Evolutionary conservation across 2,888 invertebrate species (phyloP), one percentile per base, ranked within the genome.

Genomic region (Nudaria mundana): DNA sequence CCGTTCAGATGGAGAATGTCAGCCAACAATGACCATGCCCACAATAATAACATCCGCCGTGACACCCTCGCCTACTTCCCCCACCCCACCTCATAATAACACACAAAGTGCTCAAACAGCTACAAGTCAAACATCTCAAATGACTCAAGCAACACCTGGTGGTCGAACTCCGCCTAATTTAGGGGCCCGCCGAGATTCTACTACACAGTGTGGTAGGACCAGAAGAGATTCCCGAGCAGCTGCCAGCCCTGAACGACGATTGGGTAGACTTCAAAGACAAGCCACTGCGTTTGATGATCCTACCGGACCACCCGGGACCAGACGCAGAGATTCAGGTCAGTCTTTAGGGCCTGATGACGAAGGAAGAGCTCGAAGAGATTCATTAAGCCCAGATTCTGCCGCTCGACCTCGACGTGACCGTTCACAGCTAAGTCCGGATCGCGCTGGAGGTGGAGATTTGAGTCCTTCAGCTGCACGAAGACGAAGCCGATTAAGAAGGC

Each of bases 241-340:
- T 35, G 92, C 92, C 0, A 93, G 93, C 66, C 93, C 93, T 0
- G 93, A 93, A 56, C 81, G 93, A n/a, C 86, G 92, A 28, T 76
- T 93, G 48, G 93, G 93, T 29, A 90, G 95, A 37, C 84, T 97
- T 33, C 95, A 95, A 67, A 90, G 97, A 20, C 97, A 97, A 79
- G 95, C 95, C 11, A 96, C 97, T 4, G 95, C 96, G 23, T 96
- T 95, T 67, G 97, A 97, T 79, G 97, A 97, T 75, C 94, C 94
- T 25, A 92, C 91, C 56, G 90, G 95, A 35, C 95, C 95, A 0
- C 93, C 93, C 14, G 92, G 91, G 18, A 86, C 88, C 5, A 90
- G 91, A 46, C 91, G 96, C 29, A 90, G 96, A 28, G 95, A 94
- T 47, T 95, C 95, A 2, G 95, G 97, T 45, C 95, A 95, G 3